phyloP scores from a whole-genome alignment of 2,797 vertebrate species.

The Mastacembelus armatus region DNA sequence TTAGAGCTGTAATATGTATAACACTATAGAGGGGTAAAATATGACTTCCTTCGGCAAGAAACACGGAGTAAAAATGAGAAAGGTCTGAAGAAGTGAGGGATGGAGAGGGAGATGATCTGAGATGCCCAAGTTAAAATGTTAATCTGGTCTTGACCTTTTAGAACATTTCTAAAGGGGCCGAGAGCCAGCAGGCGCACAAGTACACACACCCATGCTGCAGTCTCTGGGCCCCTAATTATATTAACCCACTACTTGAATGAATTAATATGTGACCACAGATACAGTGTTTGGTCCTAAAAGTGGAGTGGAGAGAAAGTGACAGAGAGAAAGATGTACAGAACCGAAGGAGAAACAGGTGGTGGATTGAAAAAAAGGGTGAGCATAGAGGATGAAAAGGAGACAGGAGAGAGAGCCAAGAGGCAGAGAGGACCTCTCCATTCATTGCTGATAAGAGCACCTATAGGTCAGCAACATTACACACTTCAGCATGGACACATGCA shows the following conservation, averaged over 20 bases:
- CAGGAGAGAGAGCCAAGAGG: slow-evolving; percentile 56
- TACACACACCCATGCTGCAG: slow-evolving; percentile 4
- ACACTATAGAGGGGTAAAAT: too few species aligned
- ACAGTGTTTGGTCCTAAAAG: slow-evolving; percentile 28
- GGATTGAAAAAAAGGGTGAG: slow-evolving; percentile 5
- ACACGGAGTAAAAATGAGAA: slow-evolving; percentile 10
- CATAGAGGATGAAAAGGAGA: slow-evolving; percentile 26
- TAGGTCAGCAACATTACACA: slow-evolving; percentile 52
- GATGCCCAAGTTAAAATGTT: slow-evolving; percentile 60
- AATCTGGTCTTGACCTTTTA: slow-evolving; percentile 64
- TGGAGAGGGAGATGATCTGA: slow-evolving; percentile 23
- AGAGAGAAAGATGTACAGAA: slow-evolving; percentile 19
- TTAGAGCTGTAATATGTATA: slow-evolving; percentile 14
- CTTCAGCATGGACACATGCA: slow-evolving; percentile 11
- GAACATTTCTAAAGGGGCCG: slow-evolving; percentile 49
- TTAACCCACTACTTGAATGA: slow-evolving; percentile 56
- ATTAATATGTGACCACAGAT: slow-evolving; percentile 56
- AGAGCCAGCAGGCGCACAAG: slow-evolving; percentile 25
- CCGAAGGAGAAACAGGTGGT: slow-evolving; percentile 31
- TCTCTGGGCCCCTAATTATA: slow-evolving; percentile 45
- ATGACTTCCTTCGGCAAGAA: too few species aligned
- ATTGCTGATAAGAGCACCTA: slow-evolving; percentile 61
- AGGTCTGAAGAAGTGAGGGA: slow-evolving; percentile 15
- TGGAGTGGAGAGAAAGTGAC: slow-evolving; percentile 12
- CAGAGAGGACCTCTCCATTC: slow-evolving; percentile 51